A percentile compares a stretch with the other conserved stretches of the same genome.
phyloP scores from a whole-genome alignment of 2,113 vertebrate species.

The Cricetomys ansorgei region DNA sequence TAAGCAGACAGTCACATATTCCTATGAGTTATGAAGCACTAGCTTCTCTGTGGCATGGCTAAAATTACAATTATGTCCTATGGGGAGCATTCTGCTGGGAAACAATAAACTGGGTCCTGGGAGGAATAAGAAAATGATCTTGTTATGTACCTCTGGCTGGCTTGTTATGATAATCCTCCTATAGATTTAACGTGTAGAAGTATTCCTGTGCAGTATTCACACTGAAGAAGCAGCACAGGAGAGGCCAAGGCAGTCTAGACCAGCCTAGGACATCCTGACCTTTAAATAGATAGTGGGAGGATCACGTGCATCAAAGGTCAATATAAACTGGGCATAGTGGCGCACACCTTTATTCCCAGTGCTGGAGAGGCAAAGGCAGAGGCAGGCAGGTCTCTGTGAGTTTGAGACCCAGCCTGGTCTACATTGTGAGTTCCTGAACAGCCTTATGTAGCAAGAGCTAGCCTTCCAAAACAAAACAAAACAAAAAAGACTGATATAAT shows the following conservation, averaged over 20 bases:
- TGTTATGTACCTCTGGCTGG: background rate
- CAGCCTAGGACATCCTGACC: background rate
- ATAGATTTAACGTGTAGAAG: background rate
- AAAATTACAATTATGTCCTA: background rate
- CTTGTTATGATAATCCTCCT: background rate
- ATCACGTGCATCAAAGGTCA: constrained; percentile 30
- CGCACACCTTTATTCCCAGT: background rate
- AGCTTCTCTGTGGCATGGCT: background rate
- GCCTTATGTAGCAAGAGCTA: background rate
- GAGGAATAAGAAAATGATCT: background rate
- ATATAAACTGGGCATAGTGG: background rate
- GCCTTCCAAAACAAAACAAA: background rate
- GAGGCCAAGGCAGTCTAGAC: background rate
- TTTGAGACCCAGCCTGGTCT: background rate
- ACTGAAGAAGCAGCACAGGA: background rate
- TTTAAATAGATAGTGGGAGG: constrained; percentile 27
- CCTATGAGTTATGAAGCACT: background rate
- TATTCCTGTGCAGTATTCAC: background rate
- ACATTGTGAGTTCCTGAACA: background rate
- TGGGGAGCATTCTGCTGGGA: background rate
- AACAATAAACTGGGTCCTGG: background rate
- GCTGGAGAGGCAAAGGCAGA: too few relatives aligned
- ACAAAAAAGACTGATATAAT: background rate
- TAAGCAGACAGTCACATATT: background rate
- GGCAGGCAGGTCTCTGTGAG: background rate